Evolutionary conservation across 2,797 vertebrate genomes (phyloP).

Genomic region (Alcedo atthis): DNA sequence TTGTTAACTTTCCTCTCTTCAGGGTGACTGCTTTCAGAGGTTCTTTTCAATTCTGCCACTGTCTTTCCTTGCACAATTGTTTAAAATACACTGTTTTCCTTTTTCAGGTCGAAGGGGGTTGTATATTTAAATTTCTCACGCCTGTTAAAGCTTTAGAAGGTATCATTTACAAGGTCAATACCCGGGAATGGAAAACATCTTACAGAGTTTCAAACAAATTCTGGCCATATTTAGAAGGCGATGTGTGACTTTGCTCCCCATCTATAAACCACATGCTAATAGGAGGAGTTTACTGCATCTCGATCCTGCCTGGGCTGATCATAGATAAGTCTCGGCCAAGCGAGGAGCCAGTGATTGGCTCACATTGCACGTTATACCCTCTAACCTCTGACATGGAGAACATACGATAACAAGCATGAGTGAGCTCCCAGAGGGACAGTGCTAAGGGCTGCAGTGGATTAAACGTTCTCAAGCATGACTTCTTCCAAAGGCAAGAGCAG

Average conservation of each 20-base stretch:
- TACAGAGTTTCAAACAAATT: constrained; percentile 28
- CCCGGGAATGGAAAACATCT: constrained; percentile 45
- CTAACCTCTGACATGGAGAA: constrained; percentile 71
- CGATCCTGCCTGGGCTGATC: constrained; percentile 4
- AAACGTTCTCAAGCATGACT: constrained; percentile 54
- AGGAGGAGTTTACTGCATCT: constrained; percentile 9
- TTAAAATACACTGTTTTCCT: constrained; percentile 49
- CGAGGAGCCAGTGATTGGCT: constrained; percentile 50
- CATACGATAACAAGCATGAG: constrained; percentile 59
- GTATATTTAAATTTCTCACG: constrained; percentile 60
- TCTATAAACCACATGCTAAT: background rate
- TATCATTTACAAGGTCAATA: constrained; percentile 28
- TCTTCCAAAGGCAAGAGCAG: constrained; percentile 33
- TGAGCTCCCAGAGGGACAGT: constrained; percentile 63
- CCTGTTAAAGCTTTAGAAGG: constrained; percentile 12
- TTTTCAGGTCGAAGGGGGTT: constrained; percentile 1
- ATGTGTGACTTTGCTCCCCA: background rate
- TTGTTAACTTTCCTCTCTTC: background rate
- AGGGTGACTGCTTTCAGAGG: background rate
- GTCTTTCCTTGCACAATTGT: background rate
- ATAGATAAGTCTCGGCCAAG: constrained; percentile 32
- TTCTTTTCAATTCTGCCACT: constrained; percentile 9
- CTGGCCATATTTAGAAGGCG: background rate
- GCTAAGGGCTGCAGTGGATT: constrained; percentile 68
- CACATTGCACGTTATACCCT: constrained; percentile 60